A percentile compares a stretch with the other conserved stretches of the same genome.
phyloP scores from a whole-genome alignment of 2,113 vertebrate genomes.

The Cephalopholis sonnerati region DNA sequence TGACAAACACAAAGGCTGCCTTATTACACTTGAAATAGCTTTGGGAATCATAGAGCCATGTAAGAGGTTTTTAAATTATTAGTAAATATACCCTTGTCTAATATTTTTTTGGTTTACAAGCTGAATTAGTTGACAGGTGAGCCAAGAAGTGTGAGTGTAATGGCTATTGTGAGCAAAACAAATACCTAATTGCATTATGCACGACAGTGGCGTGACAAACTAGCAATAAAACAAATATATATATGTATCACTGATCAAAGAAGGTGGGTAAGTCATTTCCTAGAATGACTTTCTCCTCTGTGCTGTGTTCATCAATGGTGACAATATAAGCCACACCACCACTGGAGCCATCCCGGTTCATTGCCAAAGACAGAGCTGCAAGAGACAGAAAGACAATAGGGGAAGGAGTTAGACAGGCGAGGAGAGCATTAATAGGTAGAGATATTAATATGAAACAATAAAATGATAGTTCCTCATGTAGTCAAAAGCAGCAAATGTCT shows the following conservation, averaged over 20 bases:
- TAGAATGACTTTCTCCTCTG: slow-evolving; percentile 86
- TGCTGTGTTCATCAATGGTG: slow-evolving; percentile 85
- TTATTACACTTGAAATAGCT: neutral
- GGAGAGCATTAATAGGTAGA: neutral
- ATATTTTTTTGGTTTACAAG: neutral
- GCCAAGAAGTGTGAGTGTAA: neutral
- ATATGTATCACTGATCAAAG: slow-evolving; percentile 83
- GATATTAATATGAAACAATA: neutral
- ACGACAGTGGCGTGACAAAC: neutral
- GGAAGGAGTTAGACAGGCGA: neutral
- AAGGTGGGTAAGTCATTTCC: slow-evolving; percentile 89
- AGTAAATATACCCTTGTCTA: neutral
- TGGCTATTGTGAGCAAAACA: neutral
- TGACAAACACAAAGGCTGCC: neutral
- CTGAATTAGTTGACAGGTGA: neutral
- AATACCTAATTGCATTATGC: neutral
- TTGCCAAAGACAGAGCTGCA: slow-evolving; percentile 89
- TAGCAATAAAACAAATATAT: neutral
- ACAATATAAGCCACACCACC: slow-evolving; percentile 89
- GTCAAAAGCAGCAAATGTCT: neutral
- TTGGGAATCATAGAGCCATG: neutral
- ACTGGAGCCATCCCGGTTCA: slow-evolving; percentile 90
- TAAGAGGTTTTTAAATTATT: neutral
- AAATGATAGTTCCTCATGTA: neutral
- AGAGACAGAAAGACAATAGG: neutral